Conservation (phyloP, 2,888 invertebrate species). For the Archaeoteleia sp. region DNA sequence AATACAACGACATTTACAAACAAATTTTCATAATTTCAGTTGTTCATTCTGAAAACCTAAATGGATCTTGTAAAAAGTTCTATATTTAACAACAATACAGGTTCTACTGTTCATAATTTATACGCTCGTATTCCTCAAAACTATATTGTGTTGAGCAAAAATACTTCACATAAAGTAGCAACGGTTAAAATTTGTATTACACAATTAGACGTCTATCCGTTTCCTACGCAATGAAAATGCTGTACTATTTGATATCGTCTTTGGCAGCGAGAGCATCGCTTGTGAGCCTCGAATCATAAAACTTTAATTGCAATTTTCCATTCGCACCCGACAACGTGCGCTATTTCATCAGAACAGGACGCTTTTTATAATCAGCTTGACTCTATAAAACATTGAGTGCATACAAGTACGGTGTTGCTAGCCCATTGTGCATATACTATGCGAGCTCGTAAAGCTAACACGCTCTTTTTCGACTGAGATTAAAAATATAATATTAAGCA, state of each 20-base stretch:
- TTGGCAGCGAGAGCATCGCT: not conserved
- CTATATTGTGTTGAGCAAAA: too few relatives aligned
- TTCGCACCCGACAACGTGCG: slow-evolving; percentile 14
- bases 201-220: slow-evolving; percentile 1
- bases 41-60: too few relatives aligned
- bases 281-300: slow-evolving; percentile 26
- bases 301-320: slow-evolving; percentile 38
- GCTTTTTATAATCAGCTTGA: slow-evolving; percentile 31
- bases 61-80: too few relatives aligned
- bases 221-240: slow-evolving; percentile 1
- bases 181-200: too few relatives aligned
- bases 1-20: too few relatives aligned
- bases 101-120: too few relatives aligned
- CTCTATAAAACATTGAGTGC: slow-evolving; percentile 24
- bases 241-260: not conserved
- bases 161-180: too few relatives aligned
- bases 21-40: too few relatives aligned
- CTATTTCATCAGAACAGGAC: slow-evolving; percentile 29
- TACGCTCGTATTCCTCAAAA: too few relatives aligned
- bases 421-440: slow-evolving; percentile 15
- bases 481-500: slow-evolving; percentile 37
- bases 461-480: slow-evolving; percentile 22
- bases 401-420: slow-evolving; percentile 9
- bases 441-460: slow-evolving; percentile 5
- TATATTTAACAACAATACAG: too few relatives aligned